Percentiles rank a stretch among this genome's conserved stretches.
phyloP scores from a whole-genome alignment of 2,888 invertebrate genomes.

The Tenthredo mesomela region DNA sequence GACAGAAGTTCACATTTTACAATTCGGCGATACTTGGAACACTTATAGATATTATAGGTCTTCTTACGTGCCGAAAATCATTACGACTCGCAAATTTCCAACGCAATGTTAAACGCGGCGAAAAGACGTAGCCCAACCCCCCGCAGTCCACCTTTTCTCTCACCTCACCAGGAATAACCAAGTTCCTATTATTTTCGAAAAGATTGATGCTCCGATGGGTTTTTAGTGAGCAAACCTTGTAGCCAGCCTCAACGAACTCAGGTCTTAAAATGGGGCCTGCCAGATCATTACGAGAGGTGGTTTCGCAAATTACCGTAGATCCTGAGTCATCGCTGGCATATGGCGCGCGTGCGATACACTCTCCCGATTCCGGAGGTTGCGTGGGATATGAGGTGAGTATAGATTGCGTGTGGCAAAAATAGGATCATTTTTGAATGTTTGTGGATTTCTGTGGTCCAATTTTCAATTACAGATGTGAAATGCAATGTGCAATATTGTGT shows the following conservation, averaged over 20 bases:
- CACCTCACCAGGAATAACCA: constrained; percentile 18
- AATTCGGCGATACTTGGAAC: constrained; percentile 9
- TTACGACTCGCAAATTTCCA: background rate
- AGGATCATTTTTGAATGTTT: background rate
- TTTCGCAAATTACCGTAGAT: constrained; percentile 72
- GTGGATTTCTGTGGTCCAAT: background rate
- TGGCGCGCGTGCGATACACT: constrained; percentile 64
- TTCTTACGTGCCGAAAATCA: constrained; percentile 31
- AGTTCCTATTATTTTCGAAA: constrained; percentile 44
- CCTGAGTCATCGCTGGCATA: constrained; percentile 68
- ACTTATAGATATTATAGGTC: background rate
- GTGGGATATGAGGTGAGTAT: background rate
- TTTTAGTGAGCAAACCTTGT: constrained; percentile 45
- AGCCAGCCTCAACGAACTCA: constrained; percentile 3
- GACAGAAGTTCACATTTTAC: background rate
- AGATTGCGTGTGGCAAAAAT: constrained; percentile 43
- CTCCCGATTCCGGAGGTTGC: background rate
- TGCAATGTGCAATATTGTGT: background rate
- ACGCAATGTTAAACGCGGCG: background rate
- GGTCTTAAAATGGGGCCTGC: constrained; percentile 51
- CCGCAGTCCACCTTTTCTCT: constrained; percentile 43
- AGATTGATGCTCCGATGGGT: constrained; percentile 51
- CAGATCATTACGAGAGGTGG: constrained; percentile 68
- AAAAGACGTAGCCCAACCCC: constrained; percentile 6
- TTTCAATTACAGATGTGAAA: background rate